phyloP scores from a whole-genome alignment of 2,797 vertebrate genomes.

The Xenentodon cancila region DNA sequence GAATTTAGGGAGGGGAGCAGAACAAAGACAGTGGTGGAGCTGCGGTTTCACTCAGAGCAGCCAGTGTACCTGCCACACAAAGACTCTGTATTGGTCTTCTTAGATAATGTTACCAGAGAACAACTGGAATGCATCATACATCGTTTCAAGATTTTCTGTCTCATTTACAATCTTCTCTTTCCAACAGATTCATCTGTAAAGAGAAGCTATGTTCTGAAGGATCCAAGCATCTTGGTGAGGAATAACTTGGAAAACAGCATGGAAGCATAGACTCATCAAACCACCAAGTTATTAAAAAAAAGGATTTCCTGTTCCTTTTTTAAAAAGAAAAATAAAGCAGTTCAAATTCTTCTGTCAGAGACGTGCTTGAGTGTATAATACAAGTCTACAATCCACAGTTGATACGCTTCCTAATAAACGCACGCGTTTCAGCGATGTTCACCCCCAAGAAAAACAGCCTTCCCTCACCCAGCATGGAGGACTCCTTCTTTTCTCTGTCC shows the following conservation, averaged over 20 bases:
- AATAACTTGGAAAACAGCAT: conserved; percentile 19
- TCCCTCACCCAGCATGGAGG: conserved; percentile 81
- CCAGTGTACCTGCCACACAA: conserved; percentile 74
- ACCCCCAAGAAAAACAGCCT: conserved; percentile 74
- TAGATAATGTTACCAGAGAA: conserved; percentile 69
- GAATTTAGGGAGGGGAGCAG: conserved; percentile 72
- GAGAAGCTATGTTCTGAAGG: conserved; percentile 7
- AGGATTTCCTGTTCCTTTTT: too few relatives aligned
- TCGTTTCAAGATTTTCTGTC: conserved; percentile 1
- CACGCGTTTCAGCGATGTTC: conserved; percentile 64
- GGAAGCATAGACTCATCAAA: conserved; percentile 12
- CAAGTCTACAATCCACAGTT: not conserved
- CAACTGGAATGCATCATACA: conserved; percentile 23
- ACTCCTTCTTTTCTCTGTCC: conserved; percentile 84
- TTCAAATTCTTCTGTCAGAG: too few relatives aligned
- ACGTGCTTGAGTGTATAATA: conserved; percentile 16
- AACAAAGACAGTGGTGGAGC: conserved; percentile 59
- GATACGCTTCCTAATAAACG: conserved; percentile 34
- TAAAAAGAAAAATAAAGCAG: too few relatives aligned
- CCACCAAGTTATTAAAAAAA: not conserved
- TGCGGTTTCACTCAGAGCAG: conserved; percentile 73
- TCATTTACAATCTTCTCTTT: conserved; percentile 17
- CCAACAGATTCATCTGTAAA: conserved; percentile 24
- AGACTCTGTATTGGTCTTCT: conserved; percentile 45
- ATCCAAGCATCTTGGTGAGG: not conserved